Conservation (phyloP, 2,888 invertebrate species). For the Tenthredo notha region DNA sequence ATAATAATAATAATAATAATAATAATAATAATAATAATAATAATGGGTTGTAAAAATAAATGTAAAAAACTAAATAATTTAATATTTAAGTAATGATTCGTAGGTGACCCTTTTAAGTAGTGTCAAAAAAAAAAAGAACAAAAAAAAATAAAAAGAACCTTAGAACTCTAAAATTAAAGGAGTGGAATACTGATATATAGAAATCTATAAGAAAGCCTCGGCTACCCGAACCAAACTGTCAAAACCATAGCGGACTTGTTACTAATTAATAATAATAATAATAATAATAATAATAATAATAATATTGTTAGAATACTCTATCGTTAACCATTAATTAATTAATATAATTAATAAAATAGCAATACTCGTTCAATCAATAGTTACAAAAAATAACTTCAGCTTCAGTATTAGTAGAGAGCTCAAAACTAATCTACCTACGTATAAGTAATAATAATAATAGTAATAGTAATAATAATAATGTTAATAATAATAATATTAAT, state of each 20-base stretch:
- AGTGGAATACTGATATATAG: slow-evolving; percentile 77
- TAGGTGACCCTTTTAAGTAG: slow-evolving; percentile 69
- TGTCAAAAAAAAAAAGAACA: slow-evolving; percentile 61
- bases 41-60: slow-evolving; percentile 69
- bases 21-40: slow-evolving; percentile 64
- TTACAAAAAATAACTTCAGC: slow-evolving; percentile 73
- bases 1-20: slow-evolving; percentile 61
- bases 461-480: slow-evolving; percentile 31
- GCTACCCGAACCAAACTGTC: slow-evolving; percentile 70
- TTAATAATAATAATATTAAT: slow-evolving; percentile 54
- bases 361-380: slow-evolving; percentile 73
- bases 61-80: slow-evolving; percentile 75
- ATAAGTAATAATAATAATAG: slow-evolving; percentile 44
- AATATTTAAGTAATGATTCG: slow-evolving; percentile 74
- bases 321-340: slow-evolving; percentile 60
- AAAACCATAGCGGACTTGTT: slow-evolving; percentile 67
- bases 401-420: slow-evolving; percentile 74
- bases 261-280: slow-evolving; percentile 59
- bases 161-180: slow-evolving; percentile 73
- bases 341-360: slow-evolving; percentile 73
- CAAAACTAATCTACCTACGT: slow-evolving; percentile 69
- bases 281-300: slow-evolving; percentile 56
- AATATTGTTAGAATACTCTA: slow-evolving; percentile 64
- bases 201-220: slow-evolving; percentile 74
- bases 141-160: slow-evolving; percentile 62